These are phyloP conservation scores for Electrophaes corylata DNA, from an alignment of 2,888 invertebrate genomes.

Conservation along the genomic window DNA sequence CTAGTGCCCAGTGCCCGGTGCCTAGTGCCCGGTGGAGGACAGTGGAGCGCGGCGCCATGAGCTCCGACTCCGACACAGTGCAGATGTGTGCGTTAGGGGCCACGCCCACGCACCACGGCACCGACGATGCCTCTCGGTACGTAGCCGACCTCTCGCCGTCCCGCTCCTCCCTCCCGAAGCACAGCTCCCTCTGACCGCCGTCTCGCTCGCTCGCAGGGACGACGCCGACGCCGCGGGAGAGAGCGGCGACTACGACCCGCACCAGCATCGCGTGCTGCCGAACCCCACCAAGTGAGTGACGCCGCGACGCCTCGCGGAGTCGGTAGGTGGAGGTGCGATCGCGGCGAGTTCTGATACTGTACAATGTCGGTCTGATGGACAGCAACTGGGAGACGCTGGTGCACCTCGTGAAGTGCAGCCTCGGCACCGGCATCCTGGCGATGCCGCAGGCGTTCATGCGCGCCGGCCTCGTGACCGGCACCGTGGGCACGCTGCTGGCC, in stretches of 20 bases:
- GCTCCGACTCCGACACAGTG: too few species aligned
- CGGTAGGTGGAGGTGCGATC: not conserved
- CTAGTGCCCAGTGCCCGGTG: too few species aligned
- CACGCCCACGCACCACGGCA: too few species aligned
- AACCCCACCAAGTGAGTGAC: constrained; percentile 90
- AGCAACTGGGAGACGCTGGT: constrained; percentile 93
- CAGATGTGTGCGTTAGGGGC: too few species aligned
- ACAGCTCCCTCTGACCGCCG: too few species aligned
- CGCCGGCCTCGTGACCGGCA: constrained; percentile 91
- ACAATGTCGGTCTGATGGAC: constrained; percentile 49
- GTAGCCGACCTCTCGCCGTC: too few species aligned
- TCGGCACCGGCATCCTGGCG: constrained; percentile 97
- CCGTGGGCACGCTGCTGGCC: constrained; percentile 89
- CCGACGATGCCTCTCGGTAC: too few species aligned
- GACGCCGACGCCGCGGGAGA: constrained; percentile 1
- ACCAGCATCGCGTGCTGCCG: constrained; percentile 84
- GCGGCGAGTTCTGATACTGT: not conserved
- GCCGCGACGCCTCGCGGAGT: not conserved
- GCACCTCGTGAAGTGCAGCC: constrained; percentile 94
- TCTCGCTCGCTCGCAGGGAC: constrained; percentile 28
- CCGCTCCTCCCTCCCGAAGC: too few species aligned
- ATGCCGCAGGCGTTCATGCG: constrained; percentile 96
- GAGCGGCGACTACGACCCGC: constrained; percentile 87
- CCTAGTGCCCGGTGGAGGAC: too few species aligned
- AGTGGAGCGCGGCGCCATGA: too few species aligned